phyloP scores from a whole-genome alignment of 2,797 vertebrate species.

The Sphenopsis melanotis region DNA sequence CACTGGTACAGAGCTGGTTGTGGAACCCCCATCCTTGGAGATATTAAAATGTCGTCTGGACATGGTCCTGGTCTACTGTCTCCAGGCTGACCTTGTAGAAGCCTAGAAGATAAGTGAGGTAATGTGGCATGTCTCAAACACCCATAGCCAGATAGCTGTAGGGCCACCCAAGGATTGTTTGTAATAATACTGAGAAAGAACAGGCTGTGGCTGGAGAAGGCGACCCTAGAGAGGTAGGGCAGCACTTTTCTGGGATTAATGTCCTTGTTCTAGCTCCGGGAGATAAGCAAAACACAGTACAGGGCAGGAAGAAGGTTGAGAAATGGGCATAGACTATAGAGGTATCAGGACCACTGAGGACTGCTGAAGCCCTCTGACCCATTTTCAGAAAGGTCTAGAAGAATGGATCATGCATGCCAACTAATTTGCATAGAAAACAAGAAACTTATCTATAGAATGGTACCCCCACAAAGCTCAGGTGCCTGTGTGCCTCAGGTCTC shows the following conservation, averaged over 20 bases:
- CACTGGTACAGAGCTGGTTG: not conserved
- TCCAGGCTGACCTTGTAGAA: not conserved
- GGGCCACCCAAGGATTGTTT: not conserved
- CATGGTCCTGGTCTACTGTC: not conserved
- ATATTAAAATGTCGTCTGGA: not conserved
- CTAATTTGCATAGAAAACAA: not conserved
- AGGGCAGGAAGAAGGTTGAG: not conserved
- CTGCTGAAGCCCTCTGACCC: not conserved
- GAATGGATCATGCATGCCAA: accelerated
- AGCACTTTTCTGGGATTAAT: not conserved
- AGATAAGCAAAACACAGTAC: not conserved
- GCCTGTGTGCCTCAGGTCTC: not conserved
- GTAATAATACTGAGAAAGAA: not conserved
- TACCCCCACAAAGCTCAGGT: not conserved
- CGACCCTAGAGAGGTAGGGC: not conserved
- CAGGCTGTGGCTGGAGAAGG: not conserved
- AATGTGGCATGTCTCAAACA: not conserved
- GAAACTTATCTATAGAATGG: not conserved
- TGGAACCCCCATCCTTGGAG: not conserved
- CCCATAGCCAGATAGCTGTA: not conserved
- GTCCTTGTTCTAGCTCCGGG: not conserved
- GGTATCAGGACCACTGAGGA: not conserved
- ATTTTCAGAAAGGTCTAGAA: not conserved
- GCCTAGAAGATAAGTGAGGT: too few relatives aligned
- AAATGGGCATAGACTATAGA: not conserved